Evolutionary conservation across 2,888 invertebrate genomes (phyloP), one percentile per base, ranked within the genome.

Genomic region (Drosophila robusta): DNA sequence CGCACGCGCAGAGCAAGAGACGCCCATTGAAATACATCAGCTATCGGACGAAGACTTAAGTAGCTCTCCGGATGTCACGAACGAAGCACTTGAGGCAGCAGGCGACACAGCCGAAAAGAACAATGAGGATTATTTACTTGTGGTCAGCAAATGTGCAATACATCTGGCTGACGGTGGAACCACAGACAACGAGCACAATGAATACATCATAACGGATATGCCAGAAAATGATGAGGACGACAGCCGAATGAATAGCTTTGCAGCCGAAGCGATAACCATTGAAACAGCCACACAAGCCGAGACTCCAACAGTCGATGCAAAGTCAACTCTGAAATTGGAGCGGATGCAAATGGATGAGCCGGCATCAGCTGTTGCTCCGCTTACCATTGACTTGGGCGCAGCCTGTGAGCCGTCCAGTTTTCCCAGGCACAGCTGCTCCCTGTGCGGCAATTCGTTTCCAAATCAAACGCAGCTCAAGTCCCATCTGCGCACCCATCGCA

Each of bases 401-500:
- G 78, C 70, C 4, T 78, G 68, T 4, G 41, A 55, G 7, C 54
- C 56, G 9, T 32, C 64, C 1, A 65, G 12, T n/a, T 81, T 65
- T 12, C 46, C 54, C 11, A 65, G 44, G 12, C 52, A 56, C 45
- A 72, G 44, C 7, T 69, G 87, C 50, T 12, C 58, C 4, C 8
- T 56, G 8, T 78, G 88, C 24, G 62, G 49, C 42, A 88, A 70
- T 9, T 67, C 70, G 6, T 79, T 76, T 42, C 36, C 52, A 3
- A 71, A 62, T 24, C 18, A 41, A 9, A 18, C 54, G 0, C 71
- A 76, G 9, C 77, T 76, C 1, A 77, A 65, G 4, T 46, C 64
- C 0, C 87, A 87, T 45, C n/a, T 58, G n/a, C 73, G 77, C 1
- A 38, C 29, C 3, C 84, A 80, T 47, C 52, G 57, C 39, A 70